Evolutionary conservation across 2,113 vertebrate genomes (phyloP).

Genomic region (Zosterops borbonicus): DNA sequence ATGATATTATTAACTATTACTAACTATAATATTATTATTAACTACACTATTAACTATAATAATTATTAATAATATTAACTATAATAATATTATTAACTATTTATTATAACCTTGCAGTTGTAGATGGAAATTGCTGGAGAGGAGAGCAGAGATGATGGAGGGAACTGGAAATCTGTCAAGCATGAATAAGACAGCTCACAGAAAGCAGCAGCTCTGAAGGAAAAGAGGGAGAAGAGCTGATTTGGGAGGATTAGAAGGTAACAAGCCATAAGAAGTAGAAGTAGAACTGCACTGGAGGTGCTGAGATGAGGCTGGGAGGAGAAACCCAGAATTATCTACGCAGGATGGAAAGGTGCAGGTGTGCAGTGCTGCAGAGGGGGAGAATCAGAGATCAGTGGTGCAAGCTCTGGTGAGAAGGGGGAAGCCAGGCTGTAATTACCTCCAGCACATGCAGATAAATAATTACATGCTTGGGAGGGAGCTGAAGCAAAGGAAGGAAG

Average conservation of each 20-base stretch:
- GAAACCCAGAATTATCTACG: fast-evolving
- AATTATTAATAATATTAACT: too few relatives aligned
- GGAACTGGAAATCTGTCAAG: neutral
- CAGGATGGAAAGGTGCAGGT: neutral
- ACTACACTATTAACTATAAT: too few relatives aligned
- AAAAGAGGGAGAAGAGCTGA: neutral
- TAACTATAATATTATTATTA: too few relatives aligned
- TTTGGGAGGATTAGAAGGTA: neutral
- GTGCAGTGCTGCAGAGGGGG: neutral
- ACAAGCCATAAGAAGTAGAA: neutral
- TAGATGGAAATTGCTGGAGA: neutral
- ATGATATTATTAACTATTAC: too few relatives aligned
- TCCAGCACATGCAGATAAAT: neutral
- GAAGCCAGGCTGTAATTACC: neutral
- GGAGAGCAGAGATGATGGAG: neutral
- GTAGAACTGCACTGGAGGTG: neutral
- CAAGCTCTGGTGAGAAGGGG: neutral
- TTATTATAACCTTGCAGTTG: neutral
- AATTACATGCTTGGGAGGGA: neutral
- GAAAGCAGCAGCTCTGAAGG: neutral
- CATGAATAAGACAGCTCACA: fast-evolving
- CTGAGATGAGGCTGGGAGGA: neutral
- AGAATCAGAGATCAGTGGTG: neutral
- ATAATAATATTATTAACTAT: neutral
- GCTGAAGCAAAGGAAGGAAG: neutral